Conservation (phyloP, 2,888 invertebrate species). For the Mesoligia furuncula region DNA sequence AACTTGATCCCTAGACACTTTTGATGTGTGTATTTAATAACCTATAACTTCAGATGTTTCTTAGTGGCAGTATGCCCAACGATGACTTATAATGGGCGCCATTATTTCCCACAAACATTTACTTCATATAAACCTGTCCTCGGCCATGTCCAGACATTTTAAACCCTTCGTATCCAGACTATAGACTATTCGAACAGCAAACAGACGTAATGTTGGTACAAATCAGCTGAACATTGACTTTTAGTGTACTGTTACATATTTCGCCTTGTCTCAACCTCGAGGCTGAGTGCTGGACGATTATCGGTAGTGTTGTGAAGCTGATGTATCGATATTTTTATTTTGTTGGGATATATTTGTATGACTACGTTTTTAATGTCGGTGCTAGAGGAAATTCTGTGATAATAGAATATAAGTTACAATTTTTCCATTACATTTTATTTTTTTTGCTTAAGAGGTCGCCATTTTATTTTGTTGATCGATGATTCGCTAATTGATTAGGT, state of each 20-base stretch:
- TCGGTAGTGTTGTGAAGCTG: conserved; percentile 48
- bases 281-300: conserved; percentile 66
- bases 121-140: conserved; percentile 42
- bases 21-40: not conserved
- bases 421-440: too few species aligned
- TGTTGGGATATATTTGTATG: not conserved
- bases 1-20: too few species aligned
- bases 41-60: not conserved
- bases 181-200: conserved; percentile 33
- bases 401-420: not conserved
- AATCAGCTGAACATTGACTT: conserved; percentile 32
- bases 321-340: conserved; percentile 23
- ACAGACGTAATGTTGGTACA: conserved; percentile 10
- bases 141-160: conserved; percentile 25
- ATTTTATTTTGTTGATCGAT: not conserved
- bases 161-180: conserved; percentile 20
- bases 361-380: not conserved
- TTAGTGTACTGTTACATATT: conserved; percentile 55
- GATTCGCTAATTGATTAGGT: not conserved
- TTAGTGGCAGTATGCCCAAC: not conserved
- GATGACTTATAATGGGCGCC: not conserved
- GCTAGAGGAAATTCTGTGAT: not conserved
- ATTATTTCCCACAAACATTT: conserved; percentile 29
- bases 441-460: not conserved
- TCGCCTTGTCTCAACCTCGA: conserved; percentile 71